Percentiles rank a stretch among this genome's conserved stretches.
Conservation (phyloP, 2,113 vertebrate genomes). For the Mormyrus lacerda region DNA sequence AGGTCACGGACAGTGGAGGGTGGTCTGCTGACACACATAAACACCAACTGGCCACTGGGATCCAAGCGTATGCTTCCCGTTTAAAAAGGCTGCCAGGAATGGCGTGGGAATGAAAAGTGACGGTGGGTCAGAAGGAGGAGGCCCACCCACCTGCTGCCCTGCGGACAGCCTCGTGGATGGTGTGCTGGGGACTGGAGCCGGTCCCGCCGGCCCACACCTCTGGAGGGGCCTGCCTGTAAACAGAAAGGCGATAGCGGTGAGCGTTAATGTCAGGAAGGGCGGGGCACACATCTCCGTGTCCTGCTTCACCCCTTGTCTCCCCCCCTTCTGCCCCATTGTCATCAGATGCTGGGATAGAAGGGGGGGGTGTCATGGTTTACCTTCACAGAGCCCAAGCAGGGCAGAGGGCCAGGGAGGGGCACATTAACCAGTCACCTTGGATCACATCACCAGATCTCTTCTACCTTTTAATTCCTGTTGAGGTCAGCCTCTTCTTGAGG, state of each 20-base stretch:
- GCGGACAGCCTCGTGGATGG: slow-evolving; percentile 51
- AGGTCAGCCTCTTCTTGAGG: background rate
- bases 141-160: slow-evolving; percentile 54
- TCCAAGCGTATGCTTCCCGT: background rate
- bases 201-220: slow-evolving; percentile 41
- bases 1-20: background rate
- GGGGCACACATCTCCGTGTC: background rate
- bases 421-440: no score
- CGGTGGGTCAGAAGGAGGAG: background rate
- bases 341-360: background rate
- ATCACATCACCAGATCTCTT: no score
- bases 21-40: background rate
- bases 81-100: background rate
- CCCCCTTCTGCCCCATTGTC: background rate
- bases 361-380: background rate
- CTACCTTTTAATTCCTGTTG: background rate
- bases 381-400: background rate
- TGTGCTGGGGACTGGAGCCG: slow-evolving; percentile 37
- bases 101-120: background rate
- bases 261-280: background rate
- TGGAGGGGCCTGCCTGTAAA: slow-evolving; percentile 50
- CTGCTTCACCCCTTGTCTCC: background rate
- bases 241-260: slow-evolving; percentile 30
- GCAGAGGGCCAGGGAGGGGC: background rate
- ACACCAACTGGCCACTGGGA: background rate